Evolutionary conservation across 2,888 invertebrate species (phyloP).

Genomic region (Leptopterna dolabrata): DNA sequence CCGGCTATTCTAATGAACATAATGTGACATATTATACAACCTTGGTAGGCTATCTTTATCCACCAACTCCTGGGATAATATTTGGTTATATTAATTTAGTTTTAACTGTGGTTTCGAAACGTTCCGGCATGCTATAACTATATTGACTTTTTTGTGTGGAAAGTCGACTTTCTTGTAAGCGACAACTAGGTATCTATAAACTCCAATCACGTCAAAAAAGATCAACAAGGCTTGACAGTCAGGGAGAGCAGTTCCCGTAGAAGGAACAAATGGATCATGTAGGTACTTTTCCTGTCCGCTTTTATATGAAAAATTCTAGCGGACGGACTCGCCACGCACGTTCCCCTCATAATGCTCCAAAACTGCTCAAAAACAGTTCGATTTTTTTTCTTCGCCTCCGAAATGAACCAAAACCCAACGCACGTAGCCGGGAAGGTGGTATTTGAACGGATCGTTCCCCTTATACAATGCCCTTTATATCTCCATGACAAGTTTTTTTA

Average conservation of each 20-base stretch:
- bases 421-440: not conserved
- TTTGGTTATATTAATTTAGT: no score
- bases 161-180: not conserved
- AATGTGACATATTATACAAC: no score
- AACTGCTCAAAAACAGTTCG: conserved; percentile 1
- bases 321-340: conserved; percentile 22
- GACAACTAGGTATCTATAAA: not conserved
- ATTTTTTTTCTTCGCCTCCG: not conserved
- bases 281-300: not conserved
- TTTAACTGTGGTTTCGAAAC: no score
- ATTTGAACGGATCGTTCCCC: conserved; percentile 28
- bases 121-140: no score
- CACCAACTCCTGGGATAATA: no score
- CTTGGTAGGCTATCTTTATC: no score
- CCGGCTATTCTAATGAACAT: no score
- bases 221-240: not conserved
- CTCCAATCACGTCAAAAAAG: not conserved
- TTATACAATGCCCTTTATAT: not conserved
- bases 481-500: conserved; percentile 13
- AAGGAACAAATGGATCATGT: conserved; percentile 37
- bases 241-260: not conserved
- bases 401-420: not conserved
- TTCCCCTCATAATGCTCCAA: not conserved
- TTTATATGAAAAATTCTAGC: conserved; percentile 31
- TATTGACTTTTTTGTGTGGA: no score